phyloP scores from a whole-genome alignment of 1,140 invertebrate genomes.

The Charaxes varanes region DNA sequence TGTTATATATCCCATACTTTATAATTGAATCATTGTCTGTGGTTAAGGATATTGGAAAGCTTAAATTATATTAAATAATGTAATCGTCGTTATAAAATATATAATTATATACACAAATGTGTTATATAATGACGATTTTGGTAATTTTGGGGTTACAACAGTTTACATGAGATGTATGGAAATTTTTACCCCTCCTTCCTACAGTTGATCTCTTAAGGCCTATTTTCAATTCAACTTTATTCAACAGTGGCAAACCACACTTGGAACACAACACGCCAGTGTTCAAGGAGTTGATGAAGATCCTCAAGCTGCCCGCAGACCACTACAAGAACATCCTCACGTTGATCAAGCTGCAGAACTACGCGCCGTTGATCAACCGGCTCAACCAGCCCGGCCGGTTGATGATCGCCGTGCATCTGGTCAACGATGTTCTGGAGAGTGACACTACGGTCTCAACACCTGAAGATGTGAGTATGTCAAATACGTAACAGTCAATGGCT shows the following conservation, averaged over 20 bases:
- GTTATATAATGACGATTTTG: no score
- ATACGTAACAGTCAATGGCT: no score
- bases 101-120: no score
- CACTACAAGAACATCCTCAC: slow-evolving; percentile 95
- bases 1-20: no score
- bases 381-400: slow-evolving; percentile 94
- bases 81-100: no score
- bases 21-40: no score
- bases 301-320: slow-evolving; percentile 96
- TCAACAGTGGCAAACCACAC: slow-evolving; percentile 47
- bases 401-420: slow-evolving; percentile 89
- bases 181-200: no score
- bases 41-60: no score
- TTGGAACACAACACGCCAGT: slow-evolving; percentile 88
- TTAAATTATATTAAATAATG: no score
- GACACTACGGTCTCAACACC: slow-evolving; percentile 88
- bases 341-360: slow-evolving; percentile 89
- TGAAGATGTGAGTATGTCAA: slow-evolving; percentile 74
- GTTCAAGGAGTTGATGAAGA: slow-evolving; percentile 92
- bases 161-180: no score
- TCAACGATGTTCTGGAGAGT: slow-evolving; percentile 89
- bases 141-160: no score
- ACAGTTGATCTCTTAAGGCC: no score
- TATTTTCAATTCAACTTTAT: slow-evolving; percentile 3
- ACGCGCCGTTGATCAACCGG: slow-evolving; percentile 88